Evolutionary conservation across 2,113 vertebrate genomes (phyloP), one percentile per base, ranked within the genome.

Genomic region (Microcebus lehilahytsara): DNA sequence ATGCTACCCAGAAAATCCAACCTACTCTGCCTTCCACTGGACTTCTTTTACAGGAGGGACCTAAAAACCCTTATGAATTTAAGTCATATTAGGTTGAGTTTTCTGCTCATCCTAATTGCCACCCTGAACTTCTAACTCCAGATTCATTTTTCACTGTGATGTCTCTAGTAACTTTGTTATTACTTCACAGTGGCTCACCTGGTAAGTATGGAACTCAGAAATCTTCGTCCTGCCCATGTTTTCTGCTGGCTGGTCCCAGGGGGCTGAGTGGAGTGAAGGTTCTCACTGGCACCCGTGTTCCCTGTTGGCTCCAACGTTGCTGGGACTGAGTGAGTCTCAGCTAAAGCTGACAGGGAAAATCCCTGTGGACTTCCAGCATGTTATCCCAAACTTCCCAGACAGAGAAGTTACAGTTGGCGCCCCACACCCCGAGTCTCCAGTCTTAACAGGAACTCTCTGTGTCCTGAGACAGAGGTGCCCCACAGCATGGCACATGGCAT

Each of bases 1-100:
- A 60, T 25, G 51, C 42, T 95, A 14, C 72, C 23, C 53, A 71
- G 81, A 87, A 91, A 85, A n/a, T 27, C 72, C 93, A 34, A 49
- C 25, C 9, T 32, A 25, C 85, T 89, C 10, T 56, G 9, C n/a
- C 69, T 64, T 17, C 75, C 40, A 22, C 11, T 46, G 30, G 9
- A 34, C 11, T 88, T 80, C 12, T 85, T 84, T 78, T 32, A 72
- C 32, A 14, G 1, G 34, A 78, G 34, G 32, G 37, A 34, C 22
- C 9, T 20, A n/a, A 8, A 86, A 77, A 67, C 2, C 2, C 32
- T 42, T 53, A 10, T 20, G 42, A 23, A 4, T 78, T 72, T 37
- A 92, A 89, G 80, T 49, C 85, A 20, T 3, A 1, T 51, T 53
- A 20, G 16, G 14, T 16, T 22, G 4, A 25, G 3, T 64, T 94